Base-by-base conservation (phyloP, 2,888 invertebrate genomes). In the Lasioglossum vierecki region DNA sequence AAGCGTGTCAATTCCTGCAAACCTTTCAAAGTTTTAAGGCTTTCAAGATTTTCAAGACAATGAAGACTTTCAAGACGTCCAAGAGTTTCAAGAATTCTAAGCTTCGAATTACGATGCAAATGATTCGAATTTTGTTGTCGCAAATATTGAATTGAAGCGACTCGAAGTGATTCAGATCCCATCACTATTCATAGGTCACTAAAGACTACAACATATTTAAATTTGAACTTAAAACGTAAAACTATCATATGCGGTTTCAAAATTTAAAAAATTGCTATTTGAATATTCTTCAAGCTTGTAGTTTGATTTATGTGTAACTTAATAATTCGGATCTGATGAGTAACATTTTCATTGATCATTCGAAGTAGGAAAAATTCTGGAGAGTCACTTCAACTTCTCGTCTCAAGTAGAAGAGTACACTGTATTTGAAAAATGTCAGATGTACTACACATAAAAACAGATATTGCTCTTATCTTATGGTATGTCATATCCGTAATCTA, bases 401-500 rank as follows among this genome's bases (percentile, higher is more conserved):
- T 26, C 26, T 60, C 22, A 57, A 57, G 57, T 57, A 26, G 11
- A 60, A 26, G 0, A n/a, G n/a, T n/a, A 15, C 30, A 35, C 35
- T 66, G 66, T 66, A 18, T 22, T 18, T 18, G 8, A 15, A 30
- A 66, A 66, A 66, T 15, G 8, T 35, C 9, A 22, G 15, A 35
- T 15, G 2, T 39, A 39, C 35, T 39, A 39, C 9, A 68, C 22
- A 22, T n/a, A 22, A 46, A 6, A 11, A 26, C 26, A 79, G 26
- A 46, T 35, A 11, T 26, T 15, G 15, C 9, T 41, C 39, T 46
- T 44, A 63, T 63, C 30, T 63, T 30, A 30, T 30, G 30, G 15
- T 6, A 30, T 15, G 63, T 30, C 30, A 30, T 6, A 30, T 30
- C 15, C 30, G 2, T 8, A 87, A 85, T 87, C 77, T 85, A 72